Base-by-base conservation (phyloP, 2,113 vertebrate genomes). In the Vulpes lagopus region DNA sequence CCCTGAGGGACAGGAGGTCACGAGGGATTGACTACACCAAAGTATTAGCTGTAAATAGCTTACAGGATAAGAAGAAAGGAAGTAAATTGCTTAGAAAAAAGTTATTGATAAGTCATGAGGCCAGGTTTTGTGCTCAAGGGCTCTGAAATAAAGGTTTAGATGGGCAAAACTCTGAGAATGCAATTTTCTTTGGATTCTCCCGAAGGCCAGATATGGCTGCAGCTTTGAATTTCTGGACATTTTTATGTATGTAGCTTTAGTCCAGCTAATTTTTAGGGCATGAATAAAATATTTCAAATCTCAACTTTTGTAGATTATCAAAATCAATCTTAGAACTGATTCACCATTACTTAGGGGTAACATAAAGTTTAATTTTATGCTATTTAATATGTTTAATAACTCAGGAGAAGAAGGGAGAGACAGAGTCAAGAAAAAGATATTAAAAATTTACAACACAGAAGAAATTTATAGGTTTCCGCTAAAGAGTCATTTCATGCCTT, bases 251-350 rank as follows among this genome's bases (percentile, higher is more conserved):
- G 76, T 96, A 94, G 65, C 84, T 97, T 85, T 35, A 85, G 94
- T 94, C 80, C 76, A 96, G 94, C 96, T 98, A 97, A 98, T 98
- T 96, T 98, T 97, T 97, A 96, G 94, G 60, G 49, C 96, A 98
- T 97, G 96, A 98, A 98, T 98, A 98, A 98, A 98, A 97, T 98
- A 97, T 97, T 97, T 97, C 78, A 97, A 96, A 96, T 97, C 82
- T 98, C 85, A 83, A 97, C 96, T 97, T 97, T 97, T 96, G 96
- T 98, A 73, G 85, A 98, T 97, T 97, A 97, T 97, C 91, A 95
- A 95, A 97, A 98, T 98, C 91, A 96, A 96, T 98, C 97, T 98
- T 96, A 88, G 96, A 94, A 88, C 94, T 96, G 80, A 97, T 94
- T 96, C 97, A 64, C 96, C 96, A 98, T 98, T 98, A 97, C 96